Evolutionary conservation across 2,113 vertebrate species (phyloP).

Genomic region (Cyprinodon tularosa): DNA sequence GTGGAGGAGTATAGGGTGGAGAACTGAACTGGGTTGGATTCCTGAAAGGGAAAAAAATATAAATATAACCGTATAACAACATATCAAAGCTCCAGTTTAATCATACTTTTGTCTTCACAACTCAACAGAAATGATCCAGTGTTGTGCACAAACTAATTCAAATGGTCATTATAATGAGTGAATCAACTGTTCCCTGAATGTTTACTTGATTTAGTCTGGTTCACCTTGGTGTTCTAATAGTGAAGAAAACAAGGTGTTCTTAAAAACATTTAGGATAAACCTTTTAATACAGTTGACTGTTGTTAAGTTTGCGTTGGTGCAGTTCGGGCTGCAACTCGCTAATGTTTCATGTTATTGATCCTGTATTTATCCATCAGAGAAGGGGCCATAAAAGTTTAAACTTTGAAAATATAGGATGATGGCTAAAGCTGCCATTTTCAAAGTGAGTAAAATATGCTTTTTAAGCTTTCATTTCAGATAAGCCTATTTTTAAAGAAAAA

Average conservation of each 20-base stretch:
- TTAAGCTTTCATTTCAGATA: too few relatives aligned
- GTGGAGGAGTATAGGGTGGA: conserved; percentile 59
- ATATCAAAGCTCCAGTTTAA: background rate
- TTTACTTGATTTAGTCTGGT: too few relatives aligned
- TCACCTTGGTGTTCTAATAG: too few relatives aligned
- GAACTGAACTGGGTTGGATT: conserved; percentile 64
- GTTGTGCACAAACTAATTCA: too few relatives aligned
- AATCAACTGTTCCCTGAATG: too few relatives aligned
- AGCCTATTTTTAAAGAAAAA: too few relatives aligned
- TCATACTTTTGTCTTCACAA: too few relatives aligned
- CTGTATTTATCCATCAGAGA: background rate
- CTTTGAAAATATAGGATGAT: background rate
- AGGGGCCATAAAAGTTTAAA: too few relatives aligned
- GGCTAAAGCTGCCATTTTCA: background rate
- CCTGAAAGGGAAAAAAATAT: conserved; percentile 49
- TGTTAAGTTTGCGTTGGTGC: background rate
- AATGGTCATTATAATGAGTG: too few relatives aligned
- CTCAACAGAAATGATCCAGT: too few relatives aligned
- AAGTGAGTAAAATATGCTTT: background rate
- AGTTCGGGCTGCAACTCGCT: background rate
- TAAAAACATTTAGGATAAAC: too few relatives aligned
- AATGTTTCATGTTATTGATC: background rate
- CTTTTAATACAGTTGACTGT: background rate
- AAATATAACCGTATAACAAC: background rate
- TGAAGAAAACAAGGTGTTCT: too few relatives aligned